phyloP scores from a whole-genome alignment of 2,888 invertebrate species.

The Microctonus hyperodae region DNA sequence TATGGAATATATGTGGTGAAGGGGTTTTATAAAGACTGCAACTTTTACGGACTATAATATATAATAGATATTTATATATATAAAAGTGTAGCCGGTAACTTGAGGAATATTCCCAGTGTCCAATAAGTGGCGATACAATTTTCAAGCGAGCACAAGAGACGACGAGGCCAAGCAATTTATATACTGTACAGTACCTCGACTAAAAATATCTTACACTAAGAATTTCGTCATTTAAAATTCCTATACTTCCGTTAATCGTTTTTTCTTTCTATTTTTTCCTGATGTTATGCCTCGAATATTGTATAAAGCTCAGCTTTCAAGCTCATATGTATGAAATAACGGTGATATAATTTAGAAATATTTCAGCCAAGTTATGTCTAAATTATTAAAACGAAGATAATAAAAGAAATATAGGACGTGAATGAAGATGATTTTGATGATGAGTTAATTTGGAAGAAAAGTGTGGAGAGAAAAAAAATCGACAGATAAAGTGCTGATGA shows the following conservation, averaged over 20 bases:
- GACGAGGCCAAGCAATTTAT: neutral
- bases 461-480: neutral
- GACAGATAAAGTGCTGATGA: neutral
- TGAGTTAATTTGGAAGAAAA: neutral
- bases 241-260: too few species aligned
- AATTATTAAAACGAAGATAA: too few species aligned
- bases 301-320: neutral
- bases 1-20: neutral
- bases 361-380: too few species aligned
- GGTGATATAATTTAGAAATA: too few species aligned
- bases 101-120: conserved; percentile 42
- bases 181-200: conserved; percentile 32
- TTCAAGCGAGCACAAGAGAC: conserved; percentile 1
- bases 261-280: conserved; percentile 1
- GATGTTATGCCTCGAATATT: too few species aligned
- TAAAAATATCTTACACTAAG: conserved; percentile 35
- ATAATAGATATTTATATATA: too few species aligned
- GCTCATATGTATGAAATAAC: too few species aligned
- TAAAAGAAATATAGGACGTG: too few species aligned
- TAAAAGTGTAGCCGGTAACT: conserved; percentile 41
- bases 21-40: conserved; percentile 20
- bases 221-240: conserved; percentile 14
- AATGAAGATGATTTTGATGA: too few species aligned
- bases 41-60: conserved; percentile 4
- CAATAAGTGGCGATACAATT: neutral